Evolutionary conservation across 37 sponge, comb jelly and placozoan species (phyloP), one percentile per base, ranked within the genome.

Genomic region (Spongilla lacustris): DNA sequence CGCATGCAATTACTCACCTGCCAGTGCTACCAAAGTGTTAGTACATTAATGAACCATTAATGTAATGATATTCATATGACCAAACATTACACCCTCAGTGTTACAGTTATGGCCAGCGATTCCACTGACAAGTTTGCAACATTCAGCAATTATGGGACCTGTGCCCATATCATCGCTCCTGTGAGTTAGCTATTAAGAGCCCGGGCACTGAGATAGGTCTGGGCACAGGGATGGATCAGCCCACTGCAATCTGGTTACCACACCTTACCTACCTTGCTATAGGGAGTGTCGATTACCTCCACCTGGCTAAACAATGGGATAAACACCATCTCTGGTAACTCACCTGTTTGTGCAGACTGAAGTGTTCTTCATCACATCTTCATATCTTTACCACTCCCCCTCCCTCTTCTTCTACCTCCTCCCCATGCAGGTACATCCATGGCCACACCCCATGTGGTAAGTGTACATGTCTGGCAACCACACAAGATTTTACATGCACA

Each of bases 141-240:
- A 30, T 94, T 90, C 83, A 88, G 89, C 23, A 94, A 82, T 86
- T 94, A 79, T 58, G 95, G 95, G 2, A 78, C 37, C n/a, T 94
- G 95, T 78, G 91, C 85, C 36, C 87, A 94, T 27, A 85, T 94
- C 69, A 69, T 88, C 77, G 95, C 75, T 12, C 95, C 95, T 21
- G 95, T 92, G 68, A 88, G 92, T 36, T 50, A 8, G 29, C 5
- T 41, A 48, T 14, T 24, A 22, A 8, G 31, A 2, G 9, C 10
- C 4, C 28, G 66, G 25, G 25, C 30, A 27, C 24, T 4, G 35
- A 6, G 22, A 27, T 31, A 50, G 22, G 14, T 32, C 32, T 70
- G 27, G 25, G 36, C 8, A 76, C 41, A 36, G 41, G 12, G 25
- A 25, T 17, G 25, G 1, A 6, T 71, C n/a, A n/a, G n/a, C n/a